phyloP scores from a whole-genome alignment of 2,797 vertebrate species.

The Siniperca scherzeri region DNA sequence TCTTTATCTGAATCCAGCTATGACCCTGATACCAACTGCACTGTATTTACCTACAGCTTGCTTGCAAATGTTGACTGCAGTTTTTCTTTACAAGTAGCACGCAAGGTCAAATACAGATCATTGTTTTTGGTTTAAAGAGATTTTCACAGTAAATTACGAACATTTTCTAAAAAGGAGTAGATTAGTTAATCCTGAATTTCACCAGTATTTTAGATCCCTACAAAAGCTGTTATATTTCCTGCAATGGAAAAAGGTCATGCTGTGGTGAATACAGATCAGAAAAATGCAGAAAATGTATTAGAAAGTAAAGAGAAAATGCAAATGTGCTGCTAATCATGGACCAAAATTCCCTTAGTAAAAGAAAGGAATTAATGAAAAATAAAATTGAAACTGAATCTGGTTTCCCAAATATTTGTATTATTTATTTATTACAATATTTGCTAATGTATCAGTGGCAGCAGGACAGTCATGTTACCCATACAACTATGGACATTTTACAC shows the following conservation, averaged over 20 bases:
- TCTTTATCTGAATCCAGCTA: constrained; percentile 29
- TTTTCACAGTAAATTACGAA: not conserved
- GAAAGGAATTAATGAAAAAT: not conserved
- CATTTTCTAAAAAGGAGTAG: not conserved
- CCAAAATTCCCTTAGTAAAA: not conserved
- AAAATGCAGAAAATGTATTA: not conserved
- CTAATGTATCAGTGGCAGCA: not conserved
- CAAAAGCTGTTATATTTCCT: not conserved
- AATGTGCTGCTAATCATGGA: not conserved
- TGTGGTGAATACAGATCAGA: not conserved
- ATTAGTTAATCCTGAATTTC: not conserved
- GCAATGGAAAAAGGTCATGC: not conserved
- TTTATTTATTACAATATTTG: not conserved
- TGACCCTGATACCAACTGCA: constrained; percentile 20
- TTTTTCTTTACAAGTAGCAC: constrained; percentile 6
- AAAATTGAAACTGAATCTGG: not conserved
- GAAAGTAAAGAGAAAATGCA: constrained; percentile 11
- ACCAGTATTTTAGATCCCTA: not conserved
- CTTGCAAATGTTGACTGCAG: constrained; percentile 8
- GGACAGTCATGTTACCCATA: not conserved
- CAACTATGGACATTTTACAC: not conserved
- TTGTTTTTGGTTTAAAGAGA: not conserved
- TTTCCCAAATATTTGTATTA: not conserved
- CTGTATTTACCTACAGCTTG: constrained; percentile 13
- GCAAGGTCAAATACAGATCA: constrained; percentile 23